phyloP scores from a whole-genome alignment of 2,797 vertebrate genomes.

The Acipenser ruthenus region DNA sequence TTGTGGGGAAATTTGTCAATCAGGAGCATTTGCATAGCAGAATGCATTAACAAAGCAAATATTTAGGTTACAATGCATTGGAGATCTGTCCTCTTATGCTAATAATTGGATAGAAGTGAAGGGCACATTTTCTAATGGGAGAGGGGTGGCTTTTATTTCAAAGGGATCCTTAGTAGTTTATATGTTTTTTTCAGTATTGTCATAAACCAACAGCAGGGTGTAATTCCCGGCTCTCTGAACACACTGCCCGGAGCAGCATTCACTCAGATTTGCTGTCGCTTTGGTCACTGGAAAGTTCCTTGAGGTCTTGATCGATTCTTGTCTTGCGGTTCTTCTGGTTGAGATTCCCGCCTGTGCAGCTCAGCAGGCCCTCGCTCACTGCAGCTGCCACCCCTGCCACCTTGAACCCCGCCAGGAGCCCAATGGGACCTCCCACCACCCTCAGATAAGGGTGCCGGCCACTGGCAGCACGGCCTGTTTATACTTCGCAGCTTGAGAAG shows the following conservation, averaged over 20 bases:
- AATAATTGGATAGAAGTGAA: no score
- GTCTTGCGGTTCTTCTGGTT: slow-evolving; percentile 70
- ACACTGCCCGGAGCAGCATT: neutral
- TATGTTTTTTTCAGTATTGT: no score
- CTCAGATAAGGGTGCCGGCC: slow-evolving; percentile 86
- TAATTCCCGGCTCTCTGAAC: no score
- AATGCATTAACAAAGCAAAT: no score
- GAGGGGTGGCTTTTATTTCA: no score
- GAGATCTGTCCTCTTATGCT: no score
- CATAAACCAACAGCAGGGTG: no score
- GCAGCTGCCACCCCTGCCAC: slow-evolving; percentile 85
- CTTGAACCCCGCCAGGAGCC: slow-evolving; percentile 90
- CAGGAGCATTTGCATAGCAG: no score
- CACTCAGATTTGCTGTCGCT: slow-evolving; percentile 42
- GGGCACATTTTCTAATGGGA: no score
- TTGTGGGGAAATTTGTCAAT: no score
- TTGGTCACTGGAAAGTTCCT: slow-evolving; percentile 51
- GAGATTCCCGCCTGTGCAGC: slow-evolving; percentile 86
- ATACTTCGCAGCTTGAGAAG: slow-evolving; percentile 75
- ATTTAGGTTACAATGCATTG: no score
- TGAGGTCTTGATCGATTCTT: slow-evolving; percentile 60
- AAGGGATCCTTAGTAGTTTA: no score
- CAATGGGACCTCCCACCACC: slow-evolving; percentile 80
- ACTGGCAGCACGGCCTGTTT: slow-evolving; percentile 83
- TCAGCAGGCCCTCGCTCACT: slow-evolving; percentile 81